Percentiles rank a stretch among this genome's conserved stretches.
Evolutionary conservation across 2,113 vertebrate genomes (phyloP).

Genomic region (Symphodus melops): DNA sequence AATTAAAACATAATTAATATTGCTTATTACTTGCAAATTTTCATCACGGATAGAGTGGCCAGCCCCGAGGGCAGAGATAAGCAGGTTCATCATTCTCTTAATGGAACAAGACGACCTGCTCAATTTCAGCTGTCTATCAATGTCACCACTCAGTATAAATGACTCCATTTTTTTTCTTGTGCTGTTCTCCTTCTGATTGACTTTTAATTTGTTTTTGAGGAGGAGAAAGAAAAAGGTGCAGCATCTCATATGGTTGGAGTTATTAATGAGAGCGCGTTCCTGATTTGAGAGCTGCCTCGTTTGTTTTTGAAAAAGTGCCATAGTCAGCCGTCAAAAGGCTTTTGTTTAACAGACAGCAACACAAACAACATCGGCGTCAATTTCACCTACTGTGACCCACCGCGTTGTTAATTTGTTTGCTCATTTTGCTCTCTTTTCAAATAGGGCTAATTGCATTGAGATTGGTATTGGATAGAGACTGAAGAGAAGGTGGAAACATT

Average conservation of each 20-base stretch:
- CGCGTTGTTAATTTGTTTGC: conserved; percentile 60
- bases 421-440: conserved; percentile 54
- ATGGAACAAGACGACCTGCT: conserved; percentile 75
- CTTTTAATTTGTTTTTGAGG: conserved; percentile 78
- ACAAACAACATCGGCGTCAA: conserved; percentile 68
- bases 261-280: conserved; percentile 72
- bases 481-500: conserved; percentile 27
- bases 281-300: conserved; percentile 70
- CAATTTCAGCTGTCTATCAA: conserved; percentile 83
- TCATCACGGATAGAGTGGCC: conserved; percentile 73
- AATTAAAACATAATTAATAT: conserved; percentile 85
- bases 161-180: conserved; percentile 57
- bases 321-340: conserved; percentile 59
- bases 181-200: conserved; percentile 63
- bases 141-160: conserved; percentile 76
- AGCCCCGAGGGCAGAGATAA: conserved; percentile 70
- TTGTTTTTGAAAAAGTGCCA: conserved; percentile 64
- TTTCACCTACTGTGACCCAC: conserved; percentile 73
- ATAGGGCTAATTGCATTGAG: conserved; percentile 67
- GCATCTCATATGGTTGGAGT: conserved; percentile 58
- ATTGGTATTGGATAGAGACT: conserved; percentile 50
- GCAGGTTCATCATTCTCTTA: conserved; percentile 74
- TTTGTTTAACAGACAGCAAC: conserved; percentile 72
- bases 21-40: conserved; percentile 82
- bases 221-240: conserved; percentile 48